phyloP scores from a whole-genome alignment of 2,888 invertebrate genomes.

The Cantharis rustica region DNA sequence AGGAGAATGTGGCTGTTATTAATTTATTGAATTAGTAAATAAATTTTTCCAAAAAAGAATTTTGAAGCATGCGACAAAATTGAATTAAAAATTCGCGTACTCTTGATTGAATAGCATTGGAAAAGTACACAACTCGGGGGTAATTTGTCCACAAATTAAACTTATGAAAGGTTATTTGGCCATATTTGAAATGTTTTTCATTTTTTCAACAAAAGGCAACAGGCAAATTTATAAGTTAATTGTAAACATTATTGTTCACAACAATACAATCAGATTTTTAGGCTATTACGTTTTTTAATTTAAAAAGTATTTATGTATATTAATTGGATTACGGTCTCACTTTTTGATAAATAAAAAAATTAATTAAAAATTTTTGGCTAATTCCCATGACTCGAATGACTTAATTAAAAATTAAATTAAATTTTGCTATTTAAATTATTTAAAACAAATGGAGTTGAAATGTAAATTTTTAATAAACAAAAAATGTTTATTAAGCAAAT shows the following conservation, averaged over 20 bases:
- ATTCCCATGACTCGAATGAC: neutral
- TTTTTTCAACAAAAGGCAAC: neutral
- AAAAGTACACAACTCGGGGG: neutral
- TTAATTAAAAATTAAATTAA: neutral
- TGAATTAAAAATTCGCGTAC: neutral
- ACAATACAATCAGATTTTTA: neutral
- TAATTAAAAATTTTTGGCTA: neutral
- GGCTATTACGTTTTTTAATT: neutral
- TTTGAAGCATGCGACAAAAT: neutral
- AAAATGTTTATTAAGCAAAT: neutral
- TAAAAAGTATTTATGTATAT: neutral
- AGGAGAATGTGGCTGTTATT: neutral
- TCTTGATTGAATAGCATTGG: neutral
- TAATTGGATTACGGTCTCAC: neutral
- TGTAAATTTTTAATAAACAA: neutral
- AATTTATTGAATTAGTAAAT: neutral
- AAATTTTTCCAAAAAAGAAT: neutral
- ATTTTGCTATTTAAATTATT: neutral
- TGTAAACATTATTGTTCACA: neutral
- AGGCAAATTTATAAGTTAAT: neutral
- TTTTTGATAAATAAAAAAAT: neutral
- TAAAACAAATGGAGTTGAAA: neutral
- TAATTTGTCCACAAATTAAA: neutral
- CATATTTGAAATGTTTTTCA: neutral
- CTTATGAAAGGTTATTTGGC: neutral